These are phyloP conservation scores for Taenioides sp. DNA, from an alignment of 2,797 vertebrate species.

Conservation along the genomic window DNA sequence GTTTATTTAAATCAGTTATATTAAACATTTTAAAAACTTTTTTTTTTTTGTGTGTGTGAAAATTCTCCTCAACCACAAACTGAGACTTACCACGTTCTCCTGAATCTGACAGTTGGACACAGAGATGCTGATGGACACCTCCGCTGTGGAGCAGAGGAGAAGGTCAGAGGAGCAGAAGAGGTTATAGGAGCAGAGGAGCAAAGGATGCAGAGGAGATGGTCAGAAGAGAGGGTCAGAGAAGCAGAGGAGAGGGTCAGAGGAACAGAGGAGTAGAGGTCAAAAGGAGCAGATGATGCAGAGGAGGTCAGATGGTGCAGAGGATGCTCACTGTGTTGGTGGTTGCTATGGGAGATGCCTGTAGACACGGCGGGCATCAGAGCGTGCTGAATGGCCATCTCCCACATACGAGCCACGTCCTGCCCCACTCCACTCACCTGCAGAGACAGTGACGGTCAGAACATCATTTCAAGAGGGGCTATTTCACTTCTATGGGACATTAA, in stretches of 20 bases:
- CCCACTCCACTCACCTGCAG: conserved; percentile 80
- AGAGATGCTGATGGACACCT: conserved; percentile 93
- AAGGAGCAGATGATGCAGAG: background rate
- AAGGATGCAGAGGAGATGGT: background rate
- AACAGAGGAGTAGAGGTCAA: conserved; percentile 21
- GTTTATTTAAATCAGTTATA: background rate
- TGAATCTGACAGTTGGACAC: conserved; percentile 96
- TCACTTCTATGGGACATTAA: no score
- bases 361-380: conserved; percentile 95
- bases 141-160: conserved; percentile 77
- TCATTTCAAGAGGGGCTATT: no score
- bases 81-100: conserved; percentile 92
- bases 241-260: conserved; percentile 21
- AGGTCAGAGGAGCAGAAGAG: background rate
- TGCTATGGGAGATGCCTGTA: conserved; percentile 81
- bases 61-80: background rate
- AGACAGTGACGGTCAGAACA: no score
- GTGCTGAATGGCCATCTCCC: conserved; percentile 96
- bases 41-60: background rate
- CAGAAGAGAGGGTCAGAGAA: background rate
- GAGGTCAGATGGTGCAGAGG: background rate
- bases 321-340: conserved; percentile 86
- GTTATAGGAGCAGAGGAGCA: background rate
- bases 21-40: background rate
- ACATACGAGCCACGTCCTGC: conserved; percentile 88